Base-by-base conservation (phyloP, 2,113 vertebrate species). In the Bufo gargarizans region DNA sequence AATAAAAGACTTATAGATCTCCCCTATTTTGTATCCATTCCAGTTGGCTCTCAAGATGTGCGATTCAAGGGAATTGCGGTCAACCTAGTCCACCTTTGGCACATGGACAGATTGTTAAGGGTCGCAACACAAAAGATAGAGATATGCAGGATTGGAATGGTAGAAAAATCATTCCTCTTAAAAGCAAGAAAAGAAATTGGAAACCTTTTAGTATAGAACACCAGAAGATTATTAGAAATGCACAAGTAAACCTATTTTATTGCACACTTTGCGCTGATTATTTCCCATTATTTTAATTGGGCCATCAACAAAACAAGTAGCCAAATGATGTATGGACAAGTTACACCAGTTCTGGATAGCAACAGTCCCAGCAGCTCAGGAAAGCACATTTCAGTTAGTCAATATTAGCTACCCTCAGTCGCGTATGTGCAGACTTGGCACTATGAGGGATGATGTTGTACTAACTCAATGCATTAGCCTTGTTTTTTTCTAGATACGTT, bases 271-370 rank as follows among this genome's bases (percentile, higher is more conserved):
- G 9, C 8, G 7, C 65, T 74, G 10, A 74, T 74, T 17, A 8
- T 20, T 63, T 77, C 50, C 67, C 58, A 63, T 88, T 72, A 58
- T n/a, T 61, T 74, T 82, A 82, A 88, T 72, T 82, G 67, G 33
- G 12, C 55, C 19, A 82, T 61, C 63, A 71, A 81, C 61, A 82
- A 50, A 49, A 14, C 72, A 61, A 22, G 56, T 50, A 86, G 20
- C 84, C 58, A 63, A 59, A 61, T 63, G 58, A 77, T 86, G 69
- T 33, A 77, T 77, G 13, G 72, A 56, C 47, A 47, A 77, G 55
- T 47, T 20, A 33, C 50, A 17, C 14, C 4, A 6, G 13, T 87
- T 55, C 49, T 10, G 67, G 45, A 71, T 8, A 80, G n/a, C 47
- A 87, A 80, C 11, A 56, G 63, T 78, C 11, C 12, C 49, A 78